These are phyloP conservation scores for Acyrthosiphon pisum DNA, from an alignment of 1,140 invertebrate genomes.

Conservation along the genomic window DNA sequence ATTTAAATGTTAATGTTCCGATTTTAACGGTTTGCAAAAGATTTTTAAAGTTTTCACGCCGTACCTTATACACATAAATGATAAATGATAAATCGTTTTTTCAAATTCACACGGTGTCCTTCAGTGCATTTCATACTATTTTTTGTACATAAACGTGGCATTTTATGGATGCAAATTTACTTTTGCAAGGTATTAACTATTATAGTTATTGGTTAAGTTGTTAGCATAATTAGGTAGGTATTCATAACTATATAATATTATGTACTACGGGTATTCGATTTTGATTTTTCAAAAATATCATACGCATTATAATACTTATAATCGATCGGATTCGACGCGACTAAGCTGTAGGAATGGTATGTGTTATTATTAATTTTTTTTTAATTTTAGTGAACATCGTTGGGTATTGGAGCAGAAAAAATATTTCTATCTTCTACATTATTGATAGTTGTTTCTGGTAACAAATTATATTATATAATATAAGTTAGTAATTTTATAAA, in stretches of 20 bases:
- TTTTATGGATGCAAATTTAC: neutral
- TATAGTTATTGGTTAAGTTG: neutral
- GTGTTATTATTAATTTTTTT: neutral
- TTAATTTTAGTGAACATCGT: neutral
- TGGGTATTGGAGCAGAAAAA: neutral
- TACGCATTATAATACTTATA: neutral
- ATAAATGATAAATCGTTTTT: neutral
- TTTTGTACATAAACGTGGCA: neutral
- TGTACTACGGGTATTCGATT: neutral
- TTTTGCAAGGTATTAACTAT: neutral
- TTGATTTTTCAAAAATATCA: neutral
- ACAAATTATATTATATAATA: neutral
- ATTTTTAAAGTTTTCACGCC: neutral
- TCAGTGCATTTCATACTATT: neutral
- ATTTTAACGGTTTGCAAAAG: neutral
- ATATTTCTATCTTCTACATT: neutral
- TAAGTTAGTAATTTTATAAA: no score
- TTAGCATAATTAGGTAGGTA: neutral
- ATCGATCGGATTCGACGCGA: neutral
- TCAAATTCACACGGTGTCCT: neutral
- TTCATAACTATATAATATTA: neutral
- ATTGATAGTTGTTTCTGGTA: neutral
- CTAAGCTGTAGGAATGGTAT: no score
- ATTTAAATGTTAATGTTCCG: neutral
- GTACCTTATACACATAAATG: neutral